phyloP scores from a whole-genome alignment of 2,113 vertebrate species.

The Corythaeola cristata region DNA sequence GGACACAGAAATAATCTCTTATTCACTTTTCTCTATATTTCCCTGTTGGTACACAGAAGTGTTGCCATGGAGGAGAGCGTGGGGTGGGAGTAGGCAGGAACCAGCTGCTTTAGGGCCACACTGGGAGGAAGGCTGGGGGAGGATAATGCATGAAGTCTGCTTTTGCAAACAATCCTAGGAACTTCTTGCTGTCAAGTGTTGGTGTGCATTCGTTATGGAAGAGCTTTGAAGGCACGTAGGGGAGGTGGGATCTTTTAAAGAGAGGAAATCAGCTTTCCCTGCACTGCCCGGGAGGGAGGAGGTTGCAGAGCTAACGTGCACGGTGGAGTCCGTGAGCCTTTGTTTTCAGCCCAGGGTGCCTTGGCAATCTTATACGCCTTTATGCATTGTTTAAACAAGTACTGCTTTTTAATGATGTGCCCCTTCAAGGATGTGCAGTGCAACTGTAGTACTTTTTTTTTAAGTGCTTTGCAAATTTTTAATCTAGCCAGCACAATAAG shows the following conservation, averaged over 20 bases:
- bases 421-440: neutral
- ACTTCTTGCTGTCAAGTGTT: neutral
- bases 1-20: neutral
- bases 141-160: neutral
- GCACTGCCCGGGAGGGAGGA: neutral
- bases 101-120: neutral
- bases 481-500: neutral
- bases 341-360: neutral
- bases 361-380: neutral
- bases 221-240: rapidly evolving
- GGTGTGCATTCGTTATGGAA: rapidly evolving
- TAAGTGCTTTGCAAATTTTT: neutral
- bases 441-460: rapidly evolving
- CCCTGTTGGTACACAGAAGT: neutral
- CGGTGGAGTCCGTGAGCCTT: neutral
- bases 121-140: neutral
- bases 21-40: neutral
- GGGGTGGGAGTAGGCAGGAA: constrained; percentile 37
- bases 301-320: rapidly evolving
- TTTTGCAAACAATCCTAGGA: neutral
- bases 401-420: neutral
- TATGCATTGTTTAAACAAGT: rapidly evolving
- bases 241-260: neutral
- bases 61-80: constrained; percentile 62
- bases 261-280: rapidly evolving